Evolutionary conservation across 2,113 vertebrate species (phyloP), one percentile per base, ranked within the genome.

Genomic region (Condylura cristata): DNA sequence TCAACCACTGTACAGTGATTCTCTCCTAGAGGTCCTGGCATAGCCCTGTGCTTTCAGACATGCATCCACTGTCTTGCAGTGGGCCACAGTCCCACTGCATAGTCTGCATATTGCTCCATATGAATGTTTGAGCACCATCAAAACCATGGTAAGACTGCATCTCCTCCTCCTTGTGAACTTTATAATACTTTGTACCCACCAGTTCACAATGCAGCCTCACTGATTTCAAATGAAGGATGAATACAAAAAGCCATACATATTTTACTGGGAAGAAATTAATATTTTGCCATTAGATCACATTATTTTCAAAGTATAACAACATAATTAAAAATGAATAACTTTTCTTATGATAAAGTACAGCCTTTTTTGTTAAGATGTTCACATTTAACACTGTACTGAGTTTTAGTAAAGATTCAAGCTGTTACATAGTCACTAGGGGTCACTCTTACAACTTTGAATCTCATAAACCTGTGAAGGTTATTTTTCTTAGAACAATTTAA

Each of bases 381-480:
- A 74, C 7, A 7, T 80, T 97, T 93, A 65, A 51, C 81, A 48
- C 8, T 46, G 34, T 44, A 53, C 30, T 34, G 90, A 91, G 3
- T 56, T 92, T 92, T 26, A 72, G 76, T 68, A 82, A 94, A 97
- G 51, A 86, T 46, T 60, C 85, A 86, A 84, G 91, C 70, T 95
- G 70, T 96, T 97, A n/a, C 96, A 48, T 84, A 83, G 97, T 97
- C 98, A 98, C 97, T 98, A 98, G 98, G 97, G 98, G 98, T 98
- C 98, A 97, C 96, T 98, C 28, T 98, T 97, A 98, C 90, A 97
- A 95, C 97, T 98, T 97, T 97, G 92, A 97, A 97, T 98, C 63
- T 30, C 86, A 32, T 34, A 24, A 87, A 28, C 68, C 66, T 93
- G 32, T 20, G 60, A 88, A 60, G 81, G 17, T 58, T 91, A 51